A percentile compares a stretch with the other conserved stretches of the same genome.
Conservation (phyloP, 2,888 invertebrate genomes). For the Clanis bilineata region DNA sequence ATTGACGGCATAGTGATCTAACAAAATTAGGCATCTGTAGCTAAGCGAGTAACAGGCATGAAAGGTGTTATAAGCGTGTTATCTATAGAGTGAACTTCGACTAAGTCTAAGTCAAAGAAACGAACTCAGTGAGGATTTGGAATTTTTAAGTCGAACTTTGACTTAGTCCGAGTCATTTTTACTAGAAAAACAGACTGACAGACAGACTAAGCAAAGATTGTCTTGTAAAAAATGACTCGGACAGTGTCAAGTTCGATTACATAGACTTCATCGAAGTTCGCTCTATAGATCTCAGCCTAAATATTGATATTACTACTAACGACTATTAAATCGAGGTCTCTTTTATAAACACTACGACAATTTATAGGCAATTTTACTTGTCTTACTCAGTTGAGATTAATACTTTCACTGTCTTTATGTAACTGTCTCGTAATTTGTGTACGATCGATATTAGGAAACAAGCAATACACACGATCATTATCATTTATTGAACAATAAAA, state of each 20-base stretch:
- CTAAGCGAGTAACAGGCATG: background rate
- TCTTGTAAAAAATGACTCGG: too few species aligned
- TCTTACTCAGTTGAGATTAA: slow-evolving; percentile 25
- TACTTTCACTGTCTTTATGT: slow-evolving; percentile 29
- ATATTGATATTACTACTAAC: background rate
- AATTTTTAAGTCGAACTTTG: too few species aligned
- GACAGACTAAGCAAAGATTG: too few species aligned
- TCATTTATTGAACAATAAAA: slow-evolving; percentile 15
- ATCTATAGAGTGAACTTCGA: too few species aligned
- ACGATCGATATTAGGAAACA: slow-evolving; percentile 19
- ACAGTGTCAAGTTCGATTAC: too few species aligned
- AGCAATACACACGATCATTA: slow-evolving; percentile 15
- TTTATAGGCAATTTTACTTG: slow-evolving; percentile 28
- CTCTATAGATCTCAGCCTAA: too few species aligned
- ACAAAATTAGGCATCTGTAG: background rate
- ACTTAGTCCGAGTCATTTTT: too few species aligned
- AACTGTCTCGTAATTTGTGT: slow-evolving; percentile 22
- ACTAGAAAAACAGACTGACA: too few species aligned
- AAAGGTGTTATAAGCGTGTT: background rate
- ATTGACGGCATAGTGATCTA: background rate
- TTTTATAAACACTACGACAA: slow-evolving; percentile 23
- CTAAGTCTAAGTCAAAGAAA: too few species aligned
- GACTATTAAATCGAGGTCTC: background rate
- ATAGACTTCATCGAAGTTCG: too few species aligned
- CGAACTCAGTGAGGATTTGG: too few species aligned